Evolutionary conservation across 1,140 invertebrate genomes (phyloP), one percentile per base, ranked within the genome.

Genomic region (Eriosoma lanigerum): DNA sequence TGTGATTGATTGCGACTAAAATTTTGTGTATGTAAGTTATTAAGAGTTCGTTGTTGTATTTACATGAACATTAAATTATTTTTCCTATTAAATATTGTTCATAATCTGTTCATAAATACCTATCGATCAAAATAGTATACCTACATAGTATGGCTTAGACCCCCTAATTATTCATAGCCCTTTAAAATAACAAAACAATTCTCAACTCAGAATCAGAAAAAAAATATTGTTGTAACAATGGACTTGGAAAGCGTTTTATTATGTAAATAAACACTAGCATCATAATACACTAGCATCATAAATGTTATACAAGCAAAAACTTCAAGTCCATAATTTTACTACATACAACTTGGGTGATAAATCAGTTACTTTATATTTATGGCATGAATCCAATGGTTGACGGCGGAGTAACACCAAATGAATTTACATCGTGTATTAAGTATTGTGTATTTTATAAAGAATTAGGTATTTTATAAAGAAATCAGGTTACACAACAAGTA

Each of bases 291-390:
- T 76, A 80, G 44, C 87, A 54, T 83, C 85, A 83, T 83, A 84
- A 50, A 60, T 86, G 50, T 87, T 87, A 83, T 87, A 85, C 82
- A 87, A 86, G 83, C 85, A 83, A 13, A 88, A 87, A 82, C 82
- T 87, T 29, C 62, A 82, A n/a, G 81, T 84, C 26, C 86, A 87
- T 83, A 88, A 88, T 83, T 87, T 86, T 81, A 86, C 86, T n/a
- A 81, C 87, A 46, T 88, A 85, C 82, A 85, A 88, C 82, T 70
- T 86, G 58, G 24, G 26, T 60, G 58, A 60, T 60, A 29, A 60
- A 17, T n/a, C 60, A 32, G 60, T 62, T 32, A 62, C 60, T 26
- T 58, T 58, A 58, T 62, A 32, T 62, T 82, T 85, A n/a, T 84
- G 84, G 83, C 82, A 85, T 82, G 83, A 85, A 82, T 83, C 76